Percentiles rank a stretch among this genome's conserved stretches.
Evolutionary conservation across 1,140 invertebrate genomes (phyloP).

Genomic region (Coptotermes formosanus): DNA sequence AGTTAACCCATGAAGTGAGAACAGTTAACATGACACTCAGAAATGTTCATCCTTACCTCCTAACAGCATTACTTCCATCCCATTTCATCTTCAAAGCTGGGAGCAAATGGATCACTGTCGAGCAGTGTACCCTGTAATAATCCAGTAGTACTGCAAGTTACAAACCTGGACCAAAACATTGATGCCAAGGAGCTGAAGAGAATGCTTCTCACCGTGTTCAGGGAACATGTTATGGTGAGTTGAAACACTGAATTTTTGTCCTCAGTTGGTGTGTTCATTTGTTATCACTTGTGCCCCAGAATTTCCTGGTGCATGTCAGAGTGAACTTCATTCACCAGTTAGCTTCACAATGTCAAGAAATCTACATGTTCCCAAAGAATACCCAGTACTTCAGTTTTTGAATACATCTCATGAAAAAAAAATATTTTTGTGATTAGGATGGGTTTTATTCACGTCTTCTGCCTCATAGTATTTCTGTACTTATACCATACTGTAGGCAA

Average conservation of each 20-base stretch:
- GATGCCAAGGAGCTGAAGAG: constrained; percentile 68
- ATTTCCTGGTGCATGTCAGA: no score
- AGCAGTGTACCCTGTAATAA: not conserved
- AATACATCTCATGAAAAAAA: no score
- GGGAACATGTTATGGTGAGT: constrained; percentile 66
- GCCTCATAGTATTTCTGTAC: not conserved
- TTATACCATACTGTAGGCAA: no score
- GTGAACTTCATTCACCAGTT: no score
- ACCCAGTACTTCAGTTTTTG: no score
- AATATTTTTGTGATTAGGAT: no score
- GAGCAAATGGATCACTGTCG: not conserved
- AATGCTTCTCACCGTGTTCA: constrained; percentile 63
- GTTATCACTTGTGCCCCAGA: no score
- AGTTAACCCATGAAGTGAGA: no score
- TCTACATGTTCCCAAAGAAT: no score
- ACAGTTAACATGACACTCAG: no score
- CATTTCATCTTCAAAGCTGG: constrained; percentile 19
- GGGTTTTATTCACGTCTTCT: not conserved
- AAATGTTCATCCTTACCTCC: not conserved
- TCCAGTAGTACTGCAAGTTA: constrained; percentile 67
- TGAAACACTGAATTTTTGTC: not conserved
- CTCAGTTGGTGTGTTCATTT: no score
- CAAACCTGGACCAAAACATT: constrained; percentile 75
- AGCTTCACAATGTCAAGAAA: no score
- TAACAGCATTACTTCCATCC: constrained; percentile 32